Percentiles rank a stretch among this genome's conserved stretches.
Evolutionary conservation across 2,888 invertebrate species (phyloP).

Genomic region (Macropis europaea): DNA sequence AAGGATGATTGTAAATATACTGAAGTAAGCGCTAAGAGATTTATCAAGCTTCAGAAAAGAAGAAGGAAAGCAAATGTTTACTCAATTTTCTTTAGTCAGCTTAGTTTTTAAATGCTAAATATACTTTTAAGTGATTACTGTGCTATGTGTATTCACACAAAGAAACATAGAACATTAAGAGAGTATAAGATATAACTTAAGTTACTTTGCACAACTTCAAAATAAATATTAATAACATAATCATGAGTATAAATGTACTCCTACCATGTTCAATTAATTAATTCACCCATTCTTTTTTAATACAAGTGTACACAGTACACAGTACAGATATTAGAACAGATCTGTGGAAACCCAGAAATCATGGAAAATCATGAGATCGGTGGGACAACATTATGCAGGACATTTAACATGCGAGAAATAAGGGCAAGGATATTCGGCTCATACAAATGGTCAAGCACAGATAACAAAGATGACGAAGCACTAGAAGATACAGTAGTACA

Average conservation of each 20-base stretch:
- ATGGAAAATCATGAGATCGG: neutral
- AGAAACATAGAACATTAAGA: neutral
- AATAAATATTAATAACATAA: slow-evolving; percentile 4
- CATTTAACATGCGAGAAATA: neutral
- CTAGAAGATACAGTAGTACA: slow-evolving; percentile 36
- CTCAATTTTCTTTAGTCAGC: neutral
- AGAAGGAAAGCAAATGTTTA: neutral
- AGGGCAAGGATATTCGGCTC: neutral
- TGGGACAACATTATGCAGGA: neutral
- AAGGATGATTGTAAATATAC: neutral
- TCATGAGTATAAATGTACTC: neutral
- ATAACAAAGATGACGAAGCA: slow-evolving; percentile 29
- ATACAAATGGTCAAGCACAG: slow-evolving; percentile 13
- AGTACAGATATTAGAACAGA: neutral
- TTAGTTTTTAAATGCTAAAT: neutral
- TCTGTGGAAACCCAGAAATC: too few relatives aligned
- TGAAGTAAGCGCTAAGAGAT: neutral
- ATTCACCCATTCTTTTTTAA: neutral
- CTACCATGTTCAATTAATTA: neutral
- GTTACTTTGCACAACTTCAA: neutral
- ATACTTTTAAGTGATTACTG: neutral
- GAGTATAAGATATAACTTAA: neutral
- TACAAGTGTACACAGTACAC: neutral
- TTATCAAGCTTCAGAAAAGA: neutral
- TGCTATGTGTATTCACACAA: neutral